Evolutionary conservation across 1,140 invertebrate genomes (phyloP).

Genomic region (Lineus longissimus): DNA sequence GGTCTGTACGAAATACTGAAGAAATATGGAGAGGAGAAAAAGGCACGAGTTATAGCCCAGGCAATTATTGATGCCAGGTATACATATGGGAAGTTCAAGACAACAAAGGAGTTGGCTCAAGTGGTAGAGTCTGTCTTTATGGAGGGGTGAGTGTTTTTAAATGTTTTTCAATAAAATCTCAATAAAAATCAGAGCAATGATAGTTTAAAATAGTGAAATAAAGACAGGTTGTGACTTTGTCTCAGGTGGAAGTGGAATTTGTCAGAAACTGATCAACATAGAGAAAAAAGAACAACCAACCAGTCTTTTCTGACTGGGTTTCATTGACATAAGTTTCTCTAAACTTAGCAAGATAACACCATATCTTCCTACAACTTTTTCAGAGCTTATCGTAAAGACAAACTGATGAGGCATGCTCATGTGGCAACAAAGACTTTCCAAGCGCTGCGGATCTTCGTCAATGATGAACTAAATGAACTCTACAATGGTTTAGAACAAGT

Average conservation of each 20-base stretch:
- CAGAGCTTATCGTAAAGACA: conserved; percentile 58
- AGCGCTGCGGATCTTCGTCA: conserved; percentile 91
- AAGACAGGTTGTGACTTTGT: no score
- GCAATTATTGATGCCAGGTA: conserved; percentile 84
- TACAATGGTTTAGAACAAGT: conserved; percentile 83
- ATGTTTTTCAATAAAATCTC: no score
- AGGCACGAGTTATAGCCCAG: conserved; percentile 79
- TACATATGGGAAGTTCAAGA: conserved; percentile 72
- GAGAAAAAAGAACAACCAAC: no score
- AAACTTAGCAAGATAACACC: no score
- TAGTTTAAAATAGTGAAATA: no score
- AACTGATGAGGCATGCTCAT: conserved; percentile 71
- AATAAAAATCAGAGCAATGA: no score
- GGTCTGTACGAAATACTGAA: conserved; percentile 80
- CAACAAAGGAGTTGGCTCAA: conserved; percentile 78
- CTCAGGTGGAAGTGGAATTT: no score
- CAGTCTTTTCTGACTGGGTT: no score
- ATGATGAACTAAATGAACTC: conserved; percentile 94
- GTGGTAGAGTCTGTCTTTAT: conserved; percentile 67
- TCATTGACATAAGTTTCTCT: no score
- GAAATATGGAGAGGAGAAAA: conserved; percentile 85
- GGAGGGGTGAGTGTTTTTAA: conserved; percentile 29
- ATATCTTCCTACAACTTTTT: no score
- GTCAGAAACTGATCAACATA: no score
- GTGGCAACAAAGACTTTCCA: conserved; percentile 90